A percentile compares a stretch with the other conserved stretches of the same genome.
Conservation (phyloP, 2,113 vertebrate species). For the Balaenoptera acutorostrata region DNA sequence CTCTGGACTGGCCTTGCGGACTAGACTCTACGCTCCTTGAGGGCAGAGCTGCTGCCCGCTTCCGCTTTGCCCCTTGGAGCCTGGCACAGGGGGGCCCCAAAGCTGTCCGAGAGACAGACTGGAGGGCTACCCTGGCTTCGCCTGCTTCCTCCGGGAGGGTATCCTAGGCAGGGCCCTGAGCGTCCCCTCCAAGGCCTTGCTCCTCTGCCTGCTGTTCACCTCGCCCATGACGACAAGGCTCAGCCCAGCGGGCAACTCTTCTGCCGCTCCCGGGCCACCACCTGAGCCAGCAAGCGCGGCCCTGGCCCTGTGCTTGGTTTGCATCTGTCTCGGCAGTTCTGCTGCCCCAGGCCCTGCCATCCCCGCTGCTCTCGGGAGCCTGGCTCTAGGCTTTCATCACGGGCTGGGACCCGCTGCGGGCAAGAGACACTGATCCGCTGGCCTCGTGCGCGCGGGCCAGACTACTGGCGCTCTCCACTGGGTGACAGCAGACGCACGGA, state of each 20-base stretch:
- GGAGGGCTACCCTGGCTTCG: background rate
- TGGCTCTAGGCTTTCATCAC: background rate
- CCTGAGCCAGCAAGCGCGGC: background rate
- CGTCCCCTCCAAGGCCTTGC: no score
- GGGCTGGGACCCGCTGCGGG: no score
- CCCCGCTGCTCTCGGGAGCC: background rate
- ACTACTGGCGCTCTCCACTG: no score
- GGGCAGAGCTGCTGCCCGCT: background rate
- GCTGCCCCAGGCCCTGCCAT: background rate
- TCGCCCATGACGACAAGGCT: background rate
- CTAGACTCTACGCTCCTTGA: background rate
- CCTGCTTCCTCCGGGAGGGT: rapidly evolving
- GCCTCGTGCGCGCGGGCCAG: rapidly evolving
- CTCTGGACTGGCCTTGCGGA: background rate
- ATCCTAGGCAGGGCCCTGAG: background rate
- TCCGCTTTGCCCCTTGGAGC: background rate
- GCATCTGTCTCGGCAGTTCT: background rate
- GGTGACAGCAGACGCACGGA: background rate
- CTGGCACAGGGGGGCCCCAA: background rate
- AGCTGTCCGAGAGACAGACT: background rate
- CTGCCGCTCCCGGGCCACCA: background rate
- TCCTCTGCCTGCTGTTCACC: background rate
- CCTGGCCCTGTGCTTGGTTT: background rate
- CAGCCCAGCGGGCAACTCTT: background rate
- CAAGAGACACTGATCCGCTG: no score